phyloP scores from a whole-genome alignment of 2,113 vertebrate genomes.

The Vireo altiloquus region DNA sequence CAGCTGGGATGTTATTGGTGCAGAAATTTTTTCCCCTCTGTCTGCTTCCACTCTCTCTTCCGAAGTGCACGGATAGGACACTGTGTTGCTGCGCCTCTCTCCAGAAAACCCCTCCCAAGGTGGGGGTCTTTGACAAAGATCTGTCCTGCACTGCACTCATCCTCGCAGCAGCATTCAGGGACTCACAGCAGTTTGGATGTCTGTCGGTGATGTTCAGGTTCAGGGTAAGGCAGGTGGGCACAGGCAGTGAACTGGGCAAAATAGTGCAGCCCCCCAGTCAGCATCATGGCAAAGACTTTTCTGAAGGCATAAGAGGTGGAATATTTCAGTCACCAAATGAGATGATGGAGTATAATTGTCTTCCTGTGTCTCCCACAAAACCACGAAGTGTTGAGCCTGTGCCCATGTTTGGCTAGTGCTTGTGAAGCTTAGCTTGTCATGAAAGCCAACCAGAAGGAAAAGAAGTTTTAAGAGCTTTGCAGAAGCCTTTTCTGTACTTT shows the following conservation, averaged over 20 bases:
- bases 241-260: fast-evolving
- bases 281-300: neutral
- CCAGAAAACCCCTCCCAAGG: neutral
- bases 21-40: fast-evolving
- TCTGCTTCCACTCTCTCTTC: neutral
- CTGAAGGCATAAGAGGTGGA: neutral
- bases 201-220: neutral
- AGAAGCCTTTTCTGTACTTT: neutral
- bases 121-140: neutral
- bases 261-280: neutral
- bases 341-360: neutral
- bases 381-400: neutral
- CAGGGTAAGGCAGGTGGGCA: neutral
- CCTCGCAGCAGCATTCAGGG: neutral
- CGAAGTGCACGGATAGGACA: neutral
- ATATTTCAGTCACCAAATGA: neutral
- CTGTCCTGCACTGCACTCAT: neutral
- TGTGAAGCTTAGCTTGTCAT: neutral
- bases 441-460: neutral
- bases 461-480: neutral
- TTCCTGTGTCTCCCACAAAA: neutral
- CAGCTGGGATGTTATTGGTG: neutral
- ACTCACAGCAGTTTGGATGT: neutral
- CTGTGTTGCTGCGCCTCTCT: neutral
- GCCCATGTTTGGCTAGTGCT: neutral